phyloP scores from a whole-genome alignment of 2,113 vertebrate species.

The Oxyura jamaicensis region DNA sequence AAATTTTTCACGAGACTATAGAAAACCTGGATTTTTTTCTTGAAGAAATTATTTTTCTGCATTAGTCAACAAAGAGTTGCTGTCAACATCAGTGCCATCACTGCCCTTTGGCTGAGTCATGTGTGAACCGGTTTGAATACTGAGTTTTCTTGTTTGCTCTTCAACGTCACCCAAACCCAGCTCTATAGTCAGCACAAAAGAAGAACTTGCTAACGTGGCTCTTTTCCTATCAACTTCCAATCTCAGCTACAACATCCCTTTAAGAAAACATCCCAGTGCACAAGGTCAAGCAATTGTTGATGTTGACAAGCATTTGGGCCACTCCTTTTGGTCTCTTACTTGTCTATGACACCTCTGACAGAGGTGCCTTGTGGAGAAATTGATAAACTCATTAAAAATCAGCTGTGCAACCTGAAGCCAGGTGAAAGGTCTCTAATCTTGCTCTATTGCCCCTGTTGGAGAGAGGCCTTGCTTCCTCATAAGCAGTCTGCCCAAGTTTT shows the following conservation, averaged over 20 bases:
- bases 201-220: neutral
- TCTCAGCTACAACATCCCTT: neutral
- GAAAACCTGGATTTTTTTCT: neutral
- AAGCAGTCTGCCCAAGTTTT: neutral
- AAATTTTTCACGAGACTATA: neutral
- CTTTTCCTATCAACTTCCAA: neutral
- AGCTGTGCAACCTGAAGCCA: neutral
- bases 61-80: neutral
- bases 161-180: neutral
- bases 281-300: neutral
- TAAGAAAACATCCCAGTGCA: neutral
- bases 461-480: neutral
- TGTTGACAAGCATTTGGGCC: slow-evolving; percentile 19
- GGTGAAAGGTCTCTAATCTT: neutral
- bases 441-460: neutral
- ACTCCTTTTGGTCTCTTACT: slow-evolving; percentile 15
- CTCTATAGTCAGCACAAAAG: neutral
- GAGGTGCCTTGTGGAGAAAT: neutral
- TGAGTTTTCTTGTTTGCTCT: neutral
- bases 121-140: neutral
- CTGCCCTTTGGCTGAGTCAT: neutral
- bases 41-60: neutral
- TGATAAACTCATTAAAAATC: neutral
- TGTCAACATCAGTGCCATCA: neutral
- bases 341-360: neutral